Conservation (phyloP, 1,140 invertebrate genomes). For the Periplaneta americana region DNA sequence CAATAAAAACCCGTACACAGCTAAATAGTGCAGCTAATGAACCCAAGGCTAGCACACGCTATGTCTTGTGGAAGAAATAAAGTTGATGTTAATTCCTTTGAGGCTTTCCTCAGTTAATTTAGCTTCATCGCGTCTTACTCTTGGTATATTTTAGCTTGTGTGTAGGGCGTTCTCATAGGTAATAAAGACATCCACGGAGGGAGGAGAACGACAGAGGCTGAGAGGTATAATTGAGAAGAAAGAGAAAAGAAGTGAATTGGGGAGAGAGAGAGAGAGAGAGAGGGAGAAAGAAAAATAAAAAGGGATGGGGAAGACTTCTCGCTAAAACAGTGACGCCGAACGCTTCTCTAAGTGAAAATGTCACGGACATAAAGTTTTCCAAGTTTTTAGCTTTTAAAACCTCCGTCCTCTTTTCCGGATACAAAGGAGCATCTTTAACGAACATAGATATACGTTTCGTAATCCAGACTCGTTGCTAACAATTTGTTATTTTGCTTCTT, state of each 20-base stretch:
- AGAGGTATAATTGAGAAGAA: no score
- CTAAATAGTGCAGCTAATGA: background rate
- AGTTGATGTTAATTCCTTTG: background rate
- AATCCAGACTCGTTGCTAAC: background rate
- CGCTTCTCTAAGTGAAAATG: background rate
- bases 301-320: no score
- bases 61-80: background rate
- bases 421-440: background rate
- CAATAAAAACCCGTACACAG: background rate
- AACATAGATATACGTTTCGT: background rate
- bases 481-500: background rate
- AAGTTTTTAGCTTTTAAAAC: background rate
- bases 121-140: background rate
- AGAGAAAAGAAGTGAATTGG: background rate
- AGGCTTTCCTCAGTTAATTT: background rate
- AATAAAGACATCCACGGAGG: background rate
- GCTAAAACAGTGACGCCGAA: background rate
- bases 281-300: background rate
- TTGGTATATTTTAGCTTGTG: background rate
- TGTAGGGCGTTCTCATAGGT: background rate
- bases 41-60: no score
- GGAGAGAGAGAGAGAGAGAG: background rate
- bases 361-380: background rate
- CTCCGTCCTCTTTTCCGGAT: background rate
- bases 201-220: no score